These are phyloP conservation scores for Trachelus stipa DNA, from an alignment of 2,888 invertebrate species.

Conservation along the genomic window DNA sequence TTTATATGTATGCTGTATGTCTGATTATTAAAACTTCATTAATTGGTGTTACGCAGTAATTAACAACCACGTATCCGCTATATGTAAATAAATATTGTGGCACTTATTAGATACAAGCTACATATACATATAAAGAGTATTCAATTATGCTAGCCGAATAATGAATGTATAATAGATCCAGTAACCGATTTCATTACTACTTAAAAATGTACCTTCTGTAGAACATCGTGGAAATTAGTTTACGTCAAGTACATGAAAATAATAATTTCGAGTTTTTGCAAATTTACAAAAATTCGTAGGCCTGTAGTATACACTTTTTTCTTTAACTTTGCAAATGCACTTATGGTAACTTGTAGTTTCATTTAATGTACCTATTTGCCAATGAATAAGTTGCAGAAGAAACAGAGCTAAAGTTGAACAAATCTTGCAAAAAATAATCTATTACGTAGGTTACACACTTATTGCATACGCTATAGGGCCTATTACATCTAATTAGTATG, in stretches of 20 bases:
- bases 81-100: background rate
- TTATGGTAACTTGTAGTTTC: background rate
- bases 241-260: background rate
- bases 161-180: background rate
- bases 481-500: background rate
- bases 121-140: background rate
- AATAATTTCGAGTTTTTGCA: background rate
- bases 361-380: background rate
- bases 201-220: background rate
- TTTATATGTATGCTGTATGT: background rate
- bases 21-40: background rate
- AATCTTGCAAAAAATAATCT: background rate
- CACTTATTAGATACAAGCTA: background rate
- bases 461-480: background rate
- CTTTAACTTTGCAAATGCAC: background rate
- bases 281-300: background rate
- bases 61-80: background rate
- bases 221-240: background rate
- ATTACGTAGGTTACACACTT: background rate
- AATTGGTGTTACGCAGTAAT: background rate
- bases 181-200: background rate
- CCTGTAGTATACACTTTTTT: background rate
- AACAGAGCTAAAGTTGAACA: background rate
- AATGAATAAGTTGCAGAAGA: background rate
- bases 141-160: background rate